phyloP scores from a whole-genome alignment of 2,797 vertebrate genomes.

The Leptodactylus fallax region DNA sequence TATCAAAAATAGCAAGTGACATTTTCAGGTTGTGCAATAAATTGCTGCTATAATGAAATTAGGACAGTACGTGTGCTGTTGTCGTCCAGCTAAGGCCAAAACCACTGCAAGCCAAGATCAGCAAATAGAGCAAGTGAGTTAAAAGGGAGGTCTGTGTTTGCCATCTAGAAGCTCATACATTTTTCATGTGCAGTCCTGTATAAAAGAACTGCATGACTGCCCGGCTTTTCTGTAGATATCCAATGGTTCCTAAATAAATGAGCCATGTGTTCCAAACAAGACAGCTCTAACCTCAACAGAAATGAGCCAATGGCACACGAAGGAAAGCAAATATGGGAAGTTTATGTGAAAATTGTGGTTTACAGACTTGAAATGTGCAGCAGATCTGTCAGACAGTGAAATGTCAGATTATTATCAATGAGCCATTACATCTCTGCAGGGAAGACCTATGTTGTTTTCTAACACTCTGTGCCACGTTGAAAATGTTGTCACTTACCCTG shows the following conservation, averaged over 20 bases:
- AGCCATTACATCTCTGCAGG: conserved; percentile 7
- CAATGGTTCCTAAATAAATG: conserved; percentile 44
- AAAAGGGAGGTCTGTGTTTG: conserved; percentile 50
- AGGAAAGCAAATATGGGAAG: conserved; percentile 33
- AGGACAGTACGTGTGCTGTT: conserved; percentile 50
- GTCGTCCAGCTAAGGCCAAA: conserved; percentile 48
- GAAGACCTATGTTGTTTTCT: neutral
- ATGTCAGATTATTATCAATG: conserved; percentile 27
- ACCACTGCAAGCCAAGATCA: conserved; percentile 50
- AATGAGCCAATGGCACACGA: conserved; percentile 6
- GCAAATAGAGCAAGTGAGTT: conserved; percentile 51
- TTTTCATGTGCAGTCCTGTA: conserved; percentile 31
- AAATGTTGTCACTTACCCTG: conserved; percentile 82
- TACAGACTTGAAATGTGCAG: neutral
- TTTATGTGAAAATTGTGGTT: conserved; percentile 42
- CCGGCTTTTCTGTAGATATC: conserved; percentile 38
- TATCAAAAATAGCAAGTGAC: conserved; percentile 57
- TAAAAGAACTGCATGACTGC: conserved; percentile 12
- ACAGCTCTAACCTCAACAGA: conserved; percentile 6
- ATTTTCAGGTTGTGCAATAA: conserved; percentile 55
- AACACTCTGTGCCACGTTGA: neutral
- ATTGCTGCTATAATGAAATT: conserved; percentile 45
- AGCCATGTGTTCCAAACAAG: conserved; percentile 37
- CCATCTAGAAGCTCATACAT: conserved; percentile 56
- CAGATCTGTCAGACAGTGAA: conserved; percentile 4